phyloP scores from a whole-genome alignment of 2,113 vertebrate species.

The Plotosus lineatus region DNA sequence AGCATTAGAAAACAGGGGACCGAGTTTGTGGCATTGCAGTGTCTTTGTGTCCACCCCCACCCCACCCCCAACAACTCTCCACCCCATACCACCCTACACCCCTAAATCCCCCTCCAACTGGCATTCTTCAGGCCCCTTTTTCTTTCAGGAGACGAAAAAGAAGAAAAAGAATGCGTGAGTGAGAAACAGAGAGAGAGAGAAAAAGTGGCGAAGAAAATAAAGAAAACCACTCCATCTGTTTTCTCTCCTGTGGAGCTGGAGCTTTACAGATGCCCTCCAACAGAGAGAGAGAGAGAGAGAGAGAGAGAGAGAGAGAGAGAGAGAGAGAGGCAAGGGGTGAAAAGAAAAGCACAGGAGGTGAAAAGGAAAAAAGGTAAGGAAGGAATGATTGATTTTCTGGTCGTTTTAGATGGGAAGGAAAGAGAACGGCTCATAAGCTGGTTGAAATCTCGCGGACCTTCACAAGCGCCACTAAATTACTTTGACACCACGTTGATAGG shows the following conservation, averaged over 20 bases:
- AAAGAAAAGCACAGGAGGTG: conserved; percentile 32
- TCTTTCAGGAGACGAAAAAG: conserved; percentile 37
- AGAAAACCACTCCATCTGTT: conserved; percentile 60
- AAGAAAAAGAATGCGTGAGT: conserved; percentile 31
- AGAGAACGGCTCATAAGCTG: conserved; percentile 11
- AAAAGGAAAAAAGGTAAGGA: conserved; percentile 43
- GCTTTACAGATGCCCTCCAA: conserved; percentile 52
- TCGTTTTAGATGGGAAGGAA: conserved; percentile 12
- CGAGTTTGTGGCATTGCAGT: conserved; percentile 29
- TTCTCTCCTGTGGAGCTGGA: conserved; percentile 53
- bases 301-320: background rate
- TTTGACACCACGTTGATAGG: conserved; percentile 63
- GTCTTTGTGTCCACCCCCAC: conserved; percentile 42
- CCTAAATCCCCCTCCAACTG: conserved; percentile 27
- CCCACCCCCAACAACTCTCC: background rate
- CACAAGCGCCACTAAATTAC: conserved; percentile 62
- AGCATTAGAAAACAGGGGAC: conserved; percentile 23
- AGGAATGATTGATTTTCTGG: conserved; percentile 58
- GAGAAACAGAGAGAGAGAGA: too few relatives aligned
- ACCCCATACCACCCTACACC: conserved; percentile 13
- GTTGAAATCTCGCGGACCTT: conserved; percentile 42
- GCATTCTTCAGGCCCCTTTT: conserved; percentile 50
- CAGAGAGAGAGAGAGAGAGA: conserved; percentile 41
- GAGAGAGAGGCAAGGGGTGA: conserved; percentile 38
- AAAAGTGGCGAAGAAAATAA: conserved; percentile 42